A percentile compares a stretch with the other conserved stretches of the same genome.
Conservation (phyloP, 2,888 invertebrate genomes). For the Microctonus brassicae region DNA sequence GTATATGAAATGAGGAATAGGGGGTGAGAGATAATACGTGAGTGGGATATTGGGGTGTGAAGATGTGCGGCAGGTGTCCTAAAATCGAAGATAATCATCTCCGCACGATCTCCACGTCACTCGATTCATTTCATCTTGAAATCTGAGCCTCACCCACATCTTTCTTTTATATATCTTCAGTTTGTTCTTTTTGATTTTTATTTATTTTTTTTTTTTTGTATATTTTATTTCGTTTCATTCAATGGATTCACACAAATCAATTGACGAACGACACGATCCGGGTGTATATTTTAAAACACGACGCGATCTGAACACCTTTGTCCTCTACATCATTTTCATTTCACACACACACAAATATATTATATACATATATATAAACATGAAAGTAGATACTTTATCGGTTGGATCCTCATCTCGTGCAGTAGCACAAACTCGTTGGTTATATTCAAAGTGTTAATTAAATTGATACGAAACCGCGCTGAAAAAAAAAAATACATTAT, state of each 20-base stretch:
- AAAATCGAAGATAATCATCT: constrained; percentile 54
- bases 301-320: constrained; percentile 28
- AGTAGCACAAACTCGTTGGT: constrained; percentile 19
- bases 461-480: constrained; percentile 6
- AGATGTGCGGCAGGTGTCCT: constrained; percentile 56
- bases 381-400: not conserved
- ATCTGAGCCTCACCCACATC: constrained; percentile 18
- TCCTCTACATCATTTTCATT: constrained; percentile 15
- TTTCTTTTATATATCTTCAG: too few relatives aligned
- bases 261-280: constrained; percentile 48
- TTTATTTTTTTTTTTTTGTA: not conserved
- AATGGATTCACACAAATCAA: constrained; percentile 63
- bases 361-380: not conserved
- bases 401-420: constrained; percentile 14
- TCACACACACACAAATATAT: not conserved
- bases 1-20: too few relatives aligned
- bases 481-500: not conserved
- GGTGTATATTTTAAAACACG: constrained; percentile 25
- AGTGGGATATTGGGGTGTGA: constrained; percentile 38
- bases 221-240: constrained; percentile 31
- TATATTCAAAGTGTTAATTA: constrained; percentile 29
- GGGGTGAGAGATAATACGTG: not conserved
- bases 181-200: constrained; percentile 3
- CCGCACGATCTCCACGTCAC: constrained; percentile 43
- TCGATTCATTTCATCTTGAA: constrained; percentile 46